Evolutionary conservation across 2,888 invertebrate species (phyloP).

Genomic region (Dynastes maya): DNA sequence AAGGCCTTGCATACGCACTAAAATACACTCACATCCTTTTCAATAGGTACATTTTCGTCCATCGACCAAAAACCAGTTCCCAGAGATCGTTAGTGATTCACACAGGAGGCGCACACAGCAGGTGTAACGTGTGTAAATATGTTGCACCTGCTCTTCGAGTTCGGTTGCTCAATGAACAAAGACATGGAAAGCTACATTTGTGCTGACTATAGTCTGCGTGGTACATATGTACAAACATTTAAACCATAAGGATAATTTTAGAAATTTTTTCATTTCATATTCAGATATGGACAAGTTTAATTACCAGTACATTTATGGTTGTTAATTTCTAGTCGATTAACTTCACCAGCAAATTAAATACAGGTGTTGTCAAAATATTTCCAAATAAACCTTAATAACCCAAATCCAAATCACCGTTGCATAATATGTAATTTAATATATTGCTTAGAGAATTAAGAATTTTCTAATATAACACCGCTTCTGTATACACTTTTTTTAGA

Average conservation of each 20-base stretch:
- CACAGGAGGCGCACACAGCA: background rate
- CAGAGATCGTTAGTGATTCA: background rate
- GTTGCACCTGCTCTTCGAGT: conserved; percentile 25
- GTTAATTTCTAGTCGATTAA: background rate
- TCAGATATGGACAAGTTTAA: background rate
- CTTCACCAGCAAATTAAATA: background rate
- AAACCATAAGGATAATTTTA: background rate
- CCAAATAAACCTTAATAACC: background rate
- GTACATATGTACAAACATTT: background rate
- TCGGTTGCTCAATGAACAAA: conserved; percentile 25
- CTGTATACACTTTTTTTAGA: background rate
- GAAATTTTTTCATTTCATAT: background rate
- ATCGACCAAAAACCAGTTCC: conserved; percentile 6
- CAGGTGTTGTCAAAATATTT: background rate
- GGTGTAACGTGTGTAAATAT: conserved; percentile 26
- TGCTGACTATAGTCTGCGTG: too few species aligned
- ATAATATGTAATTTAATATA: background rate
- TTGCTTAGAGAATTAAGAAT: too few species aligned
- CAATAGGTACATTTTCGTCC: too few species aligned
- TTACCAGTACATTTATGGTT: background rate
- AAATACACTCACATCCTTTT: too few species aligned
- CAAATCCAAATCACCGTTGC: too few species aligned
- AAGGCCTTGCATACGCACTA: too few species aligned
- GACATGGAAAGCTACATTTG: background rate
- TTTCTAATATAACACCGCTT: too few species aligned